phyloP scores from a whole-genome alignment of 2,797 vertebrate species.

The Crocodylus rhombifer region DNA sequence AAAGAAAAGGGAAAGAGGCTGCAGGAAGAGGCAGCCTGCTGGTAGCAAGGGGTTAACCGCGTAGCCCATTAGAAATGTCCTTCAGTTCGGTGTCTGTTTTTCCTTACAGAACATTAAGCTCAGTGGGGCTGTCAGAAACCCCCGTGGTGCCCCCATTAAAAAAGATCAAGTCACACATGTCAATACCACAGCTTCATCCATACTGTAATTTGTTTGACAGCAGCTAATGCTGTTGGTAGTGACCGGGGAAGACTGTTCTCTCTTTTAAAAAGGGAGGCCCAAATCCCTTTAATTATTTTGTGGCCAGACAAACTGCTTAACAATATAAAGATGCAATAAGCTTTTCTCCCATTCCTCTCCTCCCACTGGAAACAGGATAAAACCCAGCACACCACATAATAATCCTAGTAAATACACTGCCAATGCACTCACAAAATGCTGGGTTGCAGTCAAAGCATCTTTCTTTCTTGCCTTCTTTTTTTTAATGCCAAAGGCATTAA shows the following conservation, averaged over 20 bases:
- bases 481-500: constrained; percentile 79
- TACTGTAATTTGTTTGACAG: constrained; percentile 84
- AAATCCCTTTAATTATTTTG: constrained; percentile 43
- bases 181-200: constrained; percentile 82
- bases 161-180: constrained; percentile 85
- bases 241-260: constrained; percentile 62
- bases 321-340: constrained; percentile 69
- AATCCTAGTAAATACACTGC: constrained; percentile 80
- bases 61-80: constrained; percentile 85
- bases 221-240: constrained; percentile 74
- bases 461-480: neutral
- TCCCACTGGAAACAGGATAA: constrained; percentile 77
- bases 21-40: constrained; percentile 42
- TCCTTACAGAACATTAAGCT: constrained; percentile 86
- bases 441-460: constrained; percentile 50
- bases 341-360: constrained; percentile 36
- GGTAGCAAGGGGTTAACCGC: constrained; percentile 85
- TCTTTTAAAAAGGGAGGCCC: constrained; percentile 54
- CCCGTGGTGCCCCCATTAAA: constrained; percentile 84
- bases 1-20: neutral
- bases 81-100: constrained; percentile 84
- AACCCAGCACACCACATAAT: constrained; percentile 75
- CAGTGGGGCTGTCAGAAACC: constrained; percentile 87
- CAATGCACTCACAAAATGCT: constrained; percentile 71
- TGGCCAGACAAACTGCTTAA: constrained; percentile 74